These are phyloP conservation scores for Scalopus aquaticus DNA, from an alignment of 2,113 vertebrate species.

Conservation along the genomic window DNA sequence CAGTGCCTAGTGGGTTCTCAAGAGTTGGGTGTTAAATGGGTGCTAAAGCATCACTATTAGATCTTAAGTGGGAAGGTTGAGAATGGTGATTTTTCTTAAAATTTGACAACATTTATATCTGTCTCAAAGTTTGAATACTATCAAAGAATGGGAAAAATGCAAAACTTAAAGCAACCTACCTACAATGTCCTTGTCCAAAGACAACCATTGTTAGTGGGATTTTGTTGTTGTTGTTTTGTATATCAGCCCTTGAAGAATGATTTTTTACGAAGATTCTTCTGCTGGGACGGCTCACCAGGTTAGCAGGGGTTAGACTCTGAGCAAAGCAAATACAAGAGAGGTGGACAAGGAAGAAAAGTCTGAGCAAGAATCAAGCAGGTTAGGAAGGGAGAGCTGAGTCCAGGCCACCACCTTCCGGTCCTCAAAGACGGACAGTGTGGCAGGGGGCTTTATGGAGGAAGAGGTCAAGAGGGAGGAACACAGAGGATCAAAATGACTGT, in stretches of 20 bases:
- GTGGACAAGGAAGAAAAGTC: background rate
- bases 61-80: background rate
- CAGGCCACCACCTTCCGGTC: background rate
- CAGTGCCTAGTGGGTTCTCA: background rate
- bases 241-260: background rate
- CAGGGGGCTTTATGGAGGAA: background rate
- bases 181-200: background rate
- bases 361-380: background rate
- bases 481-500: background rate
- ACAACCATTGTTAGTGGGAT: background rate
- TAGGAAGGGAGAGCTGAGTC: background rate
- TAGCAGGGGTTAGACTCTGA: background rate
- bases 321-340: rapidly evolving
- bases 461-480: background rate
- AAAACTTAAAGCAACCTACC: background rate
- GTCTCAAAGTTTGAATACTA: background rate
- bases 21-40: background rate
- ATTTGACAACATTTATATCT: background rate
- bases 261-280: background rate
- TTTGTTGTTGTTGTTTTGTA: background rate
- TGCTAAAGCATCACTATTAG: background rate
- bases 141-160: background rate
- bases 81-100: background rate
- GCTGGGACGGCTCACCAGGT: background rate
- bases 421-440: background rate